phyloP scores from a whole-genome alignment of 2,888 invertebrate species.

The Dendrolimus pini region DNA sequence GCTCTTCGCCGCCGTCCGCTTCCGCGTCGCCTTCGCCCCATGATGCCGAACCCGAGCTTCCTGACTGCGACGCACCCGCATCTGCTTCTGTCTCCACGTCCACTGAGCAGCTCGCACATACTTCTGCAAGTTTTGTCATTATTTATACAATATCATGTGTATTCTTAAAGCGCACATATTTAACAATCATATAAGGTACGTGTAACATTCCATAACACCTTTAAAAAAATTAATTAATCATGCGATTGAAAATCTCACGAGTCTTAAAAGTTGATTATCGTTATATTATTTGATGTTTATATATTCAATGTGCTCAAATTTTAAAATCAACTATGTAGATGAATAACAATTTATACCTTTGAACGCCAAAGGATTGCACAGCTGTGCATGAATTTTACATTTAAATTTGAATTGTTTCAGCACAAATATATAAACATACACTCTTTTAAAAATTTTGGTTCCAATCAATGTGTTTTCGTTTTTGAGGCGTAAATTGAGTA shows the following conservation, averaged over 20 bases:
- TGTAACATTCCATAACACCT: no score
- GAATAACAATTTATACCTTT: conserved; percentile 4
- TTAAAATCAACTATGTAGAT: conserved; percentile 1
- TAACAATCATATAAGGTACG: no score
- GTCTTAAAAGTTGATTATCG: conserved; percentile 14
- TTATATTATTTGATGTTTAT: no score
- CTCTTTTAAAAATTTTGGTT: no score
- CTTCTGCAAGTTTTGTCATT: conserved; percentile 44
- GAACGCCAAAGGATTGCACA: no score
- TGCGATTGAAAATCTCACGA: neutral
- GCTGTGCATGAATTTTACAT: no score
- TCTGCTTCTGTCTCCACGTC: conserved; percentile 64
- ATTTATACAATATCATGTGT: conserved; percentile 10
- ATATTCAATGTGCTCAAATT: conserved; percentile 39
- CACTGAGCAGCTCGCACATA: conserved; percentile 64
- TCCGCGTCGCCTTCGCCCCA: conserved; percentile 75
- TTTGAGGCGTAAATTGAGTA: no score
- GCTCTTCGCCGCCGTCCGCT: conserved; percentile 54
- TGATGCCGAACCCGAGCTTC: conserved; percentile 67
- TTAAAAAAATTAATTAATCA: no score
- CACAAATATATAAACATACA: no score
- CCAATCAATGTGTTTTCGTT: no score
- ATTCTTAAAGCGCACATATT: neutral
- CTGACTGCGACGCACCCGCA: conserved; percentile 52
- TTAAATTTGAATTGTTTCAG: no score